These are phyloP conservation scores for Sinocyclocheilus anophthalmus DNA, from an alignment of 2,113 vertebrate genomes.

Conservation along the genomic window DNA sequence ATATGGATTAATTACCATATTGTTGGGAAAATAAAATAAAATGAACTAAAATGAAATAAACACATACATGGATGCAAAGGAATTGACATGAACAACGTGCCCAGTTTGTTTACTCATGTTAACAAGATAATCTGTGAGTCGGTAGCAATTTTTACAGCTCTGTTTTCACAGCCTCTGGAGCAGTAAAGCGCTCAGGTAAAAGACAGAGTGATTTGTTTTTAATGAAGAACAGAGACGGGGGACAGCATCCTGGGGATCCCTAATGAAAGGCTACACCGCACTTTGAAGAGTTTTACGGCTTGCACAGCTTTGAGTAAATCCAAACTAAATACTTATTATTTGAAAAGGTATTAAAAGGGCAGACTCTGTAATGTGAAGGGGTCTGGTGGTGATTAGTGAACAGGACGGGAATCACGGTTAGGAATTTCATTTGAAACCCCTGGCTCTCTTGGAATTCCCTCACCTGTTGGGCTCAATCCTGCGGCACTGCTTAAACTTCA, in stretches of 20 bases:
- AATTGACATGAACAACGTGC: constrained; percentile 44
- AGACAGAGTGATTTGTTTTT: constrained; percentile 79
- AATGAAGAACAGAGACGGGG: constrained; percentile 80
- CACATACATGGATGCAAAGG: constrained; percentile 39
- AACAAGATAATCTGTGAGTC: constrained; percentile 76
- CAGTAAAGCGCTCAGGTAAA: constrained; percentile 81
- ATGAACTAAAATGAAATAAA: background rate
- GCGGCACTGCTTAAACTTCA: constrained; percentile 4
- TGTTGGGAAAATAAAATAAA: background rate
- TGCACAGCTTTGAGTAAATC: constrained; percentile 78
- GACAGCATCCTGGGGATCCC: constrained; percentile 73
- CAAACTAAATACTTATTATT: constrained; percentile 83
- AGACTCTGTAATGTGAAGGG: constrained; percentile 68
- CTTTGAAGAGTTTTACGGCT: constrained; percentile 83
- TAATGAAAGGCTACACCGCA: constrained; percentile 82
- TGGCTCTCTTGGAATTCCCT: constrained; percentile 52
- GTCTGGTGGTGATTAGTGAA: constrained; percentile 77
- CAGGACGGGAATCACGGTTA: constrained; percentile 63
- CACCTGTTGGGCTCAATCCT: constrained; percentile 53
- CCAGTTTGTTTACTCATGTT: constrained; percentile 71
- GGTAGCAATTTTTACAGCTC: constrained; percentile 73
- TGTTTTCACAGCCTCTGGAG: constrained; percentile 79
- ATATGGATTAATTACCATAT: background rate
- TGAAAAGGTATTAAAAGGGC: constrained; percentile 80
- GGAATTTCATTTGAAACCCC: constrained; percentile 69